A percentile compares a stretch with the other conserved stretches of the same genome.
These are phyloP conservation scores for Caenorhabditis sp. DNA, from an alignment of 2,888 invertebrate genomes.

Conservation along the genomic window DNA sequence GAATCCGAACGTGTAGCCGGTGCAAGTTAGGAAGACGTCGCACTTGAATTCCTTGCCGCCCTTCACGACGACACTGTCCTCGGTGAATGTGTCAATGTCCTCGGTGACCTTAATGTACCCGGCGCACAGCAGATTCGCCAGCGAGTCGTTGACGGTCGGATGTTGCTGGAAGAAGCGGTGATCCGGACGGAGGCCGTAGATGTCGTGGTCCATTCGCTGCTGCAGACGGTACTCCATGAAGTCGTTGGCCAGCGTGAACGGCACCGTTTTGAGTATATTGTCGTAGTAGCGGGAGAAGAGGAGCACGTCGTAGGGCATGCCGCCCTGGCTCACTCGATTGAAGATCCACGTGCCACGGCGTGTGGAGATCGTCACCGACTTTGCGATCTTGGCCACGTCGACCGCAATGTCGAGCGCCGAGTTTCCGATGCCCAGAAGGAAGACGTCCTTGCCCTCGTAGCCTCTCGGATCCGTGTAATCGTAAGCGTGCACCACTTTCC, in stretches of 20 bases:
- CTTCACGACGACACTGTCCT: slow-evolving; percentile 91
- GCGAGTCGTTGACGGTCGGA: slow-evolving; percentile 80
- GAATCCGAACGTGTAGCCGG: slow-evolving; percentile 80
- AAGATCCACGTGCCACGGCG: slow-evolving; percentile 80
- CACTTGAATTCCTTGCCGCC: slow-evolving; percentile 71
- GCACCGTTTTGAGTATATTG: slow-evolving; percentile 70
- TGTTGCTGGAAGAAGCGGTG: slow-evolving; percentile 79
- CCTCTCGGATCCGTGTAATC: slow-evolving; percentile 73
- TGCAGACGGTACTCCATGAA: slow-evolving; percentile 76
- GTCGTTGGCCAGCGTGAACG: slow-evolving; percentile 76
- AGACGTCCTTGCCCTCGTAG: slow-evolving; percentile 80
- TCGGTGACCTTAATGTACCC: slow-evolving; percentile 82
- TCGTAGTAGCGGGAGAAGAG: slow-evolving; percentile 69
- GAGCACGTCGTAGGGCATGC: slow-evolving; percentile 73
- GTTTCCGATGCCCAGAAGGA: slow-evolving; percentile 81
- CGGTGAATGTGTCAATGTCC: slow-evolving; percentile 99
- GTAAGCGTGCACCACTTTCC: slow-evolving; percentile 76
- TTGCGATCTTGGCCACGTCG: slow-evolving; percentile 79
- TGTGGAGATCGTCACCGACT: slow-evolving; percentile 80
- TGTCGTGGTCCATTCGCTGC: slow-evolving; percentile 77
- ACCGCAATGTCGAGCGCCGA: slow-evolving; percentile 81
- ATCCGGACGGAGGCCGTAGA: slow-evolving; percentile 75
- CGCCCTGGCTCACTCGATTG: slow-evolving; percentile 77
- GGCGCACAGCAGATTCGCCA: slow-evolving; percentile 80
- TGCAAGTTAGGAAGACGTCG: slow-evolving; percentile 79